phyloP scores from a whole-genome alignment of 2,888 invertebrate species.

The Eupithecia vulgata region DNA sequence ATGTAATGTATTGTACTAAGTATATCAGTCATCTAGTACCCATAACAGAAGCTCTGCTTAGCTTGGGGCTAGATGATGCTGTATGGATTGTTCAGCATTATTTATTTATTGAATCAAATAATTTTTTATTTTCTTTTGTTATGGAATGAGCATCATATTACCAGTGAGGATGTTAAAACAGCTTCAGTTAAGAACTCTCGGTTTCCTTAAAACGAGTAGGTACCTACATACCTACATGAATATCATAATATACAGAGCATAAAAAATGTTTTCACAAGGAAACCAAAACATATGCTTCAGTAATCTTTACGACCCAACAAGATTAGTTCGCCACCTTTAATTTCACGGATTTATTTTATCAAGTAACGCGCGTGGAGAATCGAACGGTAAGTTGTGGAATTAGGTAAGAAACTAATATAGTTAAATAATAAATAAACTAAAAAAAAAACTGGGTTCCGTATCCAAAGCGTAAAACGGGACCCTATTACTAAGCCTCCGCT shows the following conservation, averaged over 20 bases:
- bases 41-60: no score
- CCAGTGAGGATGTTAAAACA: background rate
- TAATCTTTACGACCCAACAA: constrained; percentile 55
- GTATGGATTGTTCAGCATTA: no score
- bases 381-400: background rate
- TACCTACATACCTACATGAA: background rate
- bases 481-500: no score
- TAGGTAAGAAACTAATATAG: background rate
- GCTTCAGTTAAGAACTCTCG: background rate
- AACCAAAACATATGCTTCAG: constrained; percentile 40
- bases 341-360: constrained; percentile 40
- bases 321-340: constrained; percentile 41
- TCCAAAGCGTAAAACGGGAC: no score
- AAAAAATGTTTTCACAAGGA: constrained; percentile 24
- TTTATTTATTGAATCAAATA: no score
- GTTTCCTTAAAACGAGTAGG: background rate
- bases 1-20: no score
- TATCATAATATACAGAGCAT: constrained; percentile 18
- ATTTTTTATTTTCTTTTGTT: background rate
- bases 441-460: no score
- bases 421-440: no score
- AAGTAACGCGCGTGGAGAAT: constrained; percentile 21
- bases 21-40: no score
- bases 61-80: no score
- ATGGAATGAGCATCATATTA: background rate